Percentiles rank a stretch among this genome's conserved stretches.
phyloP scores from a whole-genome alignment of 2,113 vertebrate genomes.

The Grantiella picta region DNA sequence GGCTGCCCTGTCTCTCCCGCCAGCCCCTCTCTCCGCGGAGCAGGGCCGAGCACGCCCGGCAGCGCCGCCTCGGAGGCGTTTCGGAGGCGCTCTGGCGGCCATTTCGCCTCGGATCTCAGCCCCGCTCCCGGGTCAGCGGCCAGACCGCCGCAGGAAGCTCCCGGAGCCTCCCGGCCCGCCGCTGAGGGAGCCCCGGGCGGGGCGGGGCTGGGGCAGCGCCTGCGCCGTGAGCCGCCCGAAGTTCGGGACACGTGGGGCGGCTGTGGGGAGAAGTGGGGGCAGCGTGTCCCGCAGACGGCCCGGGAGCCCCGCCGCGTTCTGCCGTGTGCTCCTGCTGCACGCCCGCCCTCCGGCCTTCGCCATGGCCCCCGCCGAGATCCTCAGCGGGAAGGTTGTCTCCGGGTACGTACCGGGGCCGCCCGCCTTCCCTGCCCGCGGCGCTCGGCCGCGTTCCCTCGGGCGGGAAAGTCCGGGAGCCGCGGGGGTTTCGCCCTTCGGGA shows the following conservation, averaged over 20 bases:
- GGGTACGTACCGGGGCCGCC: constrained; percentile 57
- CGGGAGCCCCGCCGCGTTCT: accelerated
- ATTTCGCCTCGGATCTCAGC: accelerated
- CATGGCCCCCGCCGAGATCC: constrained; percentile 73
- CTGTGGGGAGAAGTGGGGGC: accelerated
- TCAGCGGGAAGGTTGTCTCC: constrained; percentile 75
- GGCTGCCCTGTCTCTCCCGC: background rate
- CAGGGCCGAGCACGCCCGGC: background rate
- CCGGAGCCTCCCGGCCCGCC: accelerated
- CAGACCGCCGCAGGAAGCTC: accelerated
- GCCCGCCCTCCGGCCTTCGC: background rate
- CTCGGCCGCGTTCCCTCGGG: background rate
- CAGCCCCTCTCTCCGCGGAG: background rate
- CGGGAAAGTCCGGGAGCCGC: background rate
- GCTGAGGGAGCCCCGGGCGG: background rate
- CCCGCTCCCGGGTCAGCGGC: accelerated
- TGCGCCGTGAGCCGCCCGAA: background rate
- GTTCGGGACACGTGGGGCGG: background rate
- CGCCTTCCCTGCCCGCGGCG: background rate
- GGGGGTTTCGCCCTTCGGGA: accelerated
- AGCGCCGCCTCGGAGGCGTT: accelerated
- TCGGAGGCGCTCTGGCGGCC: background rate
- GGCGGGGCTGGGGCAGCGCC: background rate
- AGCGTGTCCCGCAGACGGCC: accelerated
- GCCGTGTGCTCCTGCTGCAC: no score